Evolutionary conservation across 2,888 invertebrate species (phyloP).

Genomic region (Meiosimyza platycephala): DNA sequence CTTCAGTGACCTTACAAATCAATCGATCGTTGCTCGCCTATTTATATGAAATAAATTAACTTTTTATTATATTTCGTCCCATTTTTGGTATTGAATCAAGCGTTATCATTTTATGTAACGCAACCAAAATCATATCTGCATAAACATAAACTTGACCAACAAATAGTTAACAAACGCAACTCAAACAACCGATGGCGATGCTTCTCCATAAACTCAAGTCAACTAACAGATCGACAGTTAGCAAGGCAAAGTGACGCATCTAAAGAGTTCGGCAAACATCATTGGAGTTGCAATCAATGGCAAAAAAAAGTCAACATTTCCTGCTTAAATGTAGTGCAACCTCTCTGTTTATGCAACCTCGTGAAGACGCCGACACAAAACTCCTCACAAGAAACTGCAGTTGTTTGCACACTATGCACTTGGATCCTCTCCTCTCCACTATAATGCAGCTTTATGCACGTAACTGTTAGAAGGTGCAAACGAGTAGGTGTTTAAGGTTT

Average conservation of each 20-base stretch:
- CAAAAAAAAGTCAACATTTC: constrained; percentile 17
- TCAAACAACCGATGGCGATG: too few relatives aligned
- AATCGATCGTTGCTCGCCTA: too few relatives aligned
- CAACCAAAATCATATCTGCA: too few relatives aligned
- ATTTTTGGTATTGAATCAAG: too few relatives aligned
- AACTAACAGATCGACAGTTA: not conserved
- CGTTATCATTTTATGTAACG: too few relatives aligned
- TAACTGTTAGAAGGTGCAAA: not conserved
- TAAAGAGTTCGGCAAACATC: constrained; percentile 21
- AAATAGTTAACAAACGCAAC: too few relatives aligned
- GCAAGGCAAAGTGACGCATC: not conserved
- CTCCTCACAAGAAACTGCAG: not conserved
- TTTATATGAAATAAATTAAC: too few relatives aligned
- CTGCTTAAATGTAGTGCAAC: not conserved
- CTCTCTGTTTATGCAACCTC: not conserved
- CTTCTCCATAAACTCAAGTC: too few relatives aligned
- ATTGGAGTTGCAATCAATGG: not conserved
- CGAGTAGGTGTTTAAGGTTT: constrained; percentile 25
- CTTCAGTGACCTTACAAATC: too few relatives aligned
- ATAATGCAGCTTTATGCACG: not conserved
- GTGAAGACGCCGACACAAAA: not conserved
- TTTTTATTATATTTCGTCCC: too few relatives aligned
- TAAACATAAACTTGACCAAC: too few relatives aligned
- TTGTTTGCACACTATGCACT: not conserved
- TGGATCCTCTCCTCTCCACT: not conserved